Evolutionary conservation across 2,113 vertebrate species (phyloP).

Genomic region (Macrotis lagotis): DNA sequence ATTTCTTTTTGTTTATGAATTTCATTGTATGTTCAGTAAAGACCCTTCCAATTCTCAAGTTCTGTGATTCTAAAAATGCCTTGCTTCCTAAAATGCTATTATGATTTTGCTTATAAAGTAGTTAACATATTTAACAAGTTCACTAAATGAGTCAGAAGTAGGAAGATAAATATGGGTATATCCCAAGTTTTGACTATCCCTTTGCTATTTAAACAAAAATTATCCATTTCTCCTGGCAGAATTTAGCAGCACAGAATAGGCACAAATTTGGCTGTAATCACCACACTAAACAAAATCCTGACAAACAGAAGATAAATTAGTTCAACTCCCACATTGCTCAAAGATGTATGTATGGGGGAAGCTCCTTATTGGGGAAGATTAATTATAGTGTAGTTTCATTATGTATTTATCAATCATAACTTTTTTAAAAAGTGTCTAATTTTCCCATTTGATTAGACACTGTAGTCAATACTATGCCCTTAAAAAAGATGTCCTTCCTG

Average conservation of each 20-base stretch:
- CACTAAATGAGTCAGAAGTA: background rate
- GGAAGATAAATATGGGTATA: background rate
- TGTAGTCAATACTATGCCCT: conserved; percentile 32
- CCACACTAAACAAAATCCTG: conserved; percentile 54
- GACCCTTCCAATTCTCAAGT: background rate
- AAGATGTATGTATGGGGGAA: background rate
- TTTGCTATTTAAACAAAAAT: conserved; percentile 49
- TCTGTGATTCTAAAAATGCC: background rate
- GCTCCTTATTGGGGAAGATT: conserved; percentile 13
- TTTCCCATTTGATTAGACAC: conserved; percentile 40
- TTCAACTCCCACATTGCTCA: background rate
- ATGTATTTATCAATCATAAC: conserved; percentile 43
- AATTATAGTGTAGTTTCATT: background rate
- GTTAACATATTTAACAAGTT: background rate
- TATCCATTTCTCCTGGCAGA: background rate
- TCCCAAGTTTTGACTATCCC: conserved; percentile 39
- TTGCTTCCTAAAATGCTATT: background rate
- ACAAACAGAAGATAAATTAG: conserved; percentile 43
- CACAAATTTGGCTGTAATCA: conserved; percentile 42
- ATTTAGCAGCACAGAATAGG: background rate
- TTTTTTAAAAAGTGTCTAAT: background rate
- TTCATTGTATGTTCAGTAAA: no score
- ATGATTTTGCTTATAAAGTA: background rate
- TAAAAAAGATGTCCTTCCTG: conserved; percentile 4
- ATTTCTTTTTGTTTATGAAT: background rate